Percentiles rank a stretch among this genome's conserved stretches.
These are phyloP conservation scores for Dusona sp. DNA, from an alignment of 2,888 invertebrate genomes.

Conservation along the genomic window DNA sequence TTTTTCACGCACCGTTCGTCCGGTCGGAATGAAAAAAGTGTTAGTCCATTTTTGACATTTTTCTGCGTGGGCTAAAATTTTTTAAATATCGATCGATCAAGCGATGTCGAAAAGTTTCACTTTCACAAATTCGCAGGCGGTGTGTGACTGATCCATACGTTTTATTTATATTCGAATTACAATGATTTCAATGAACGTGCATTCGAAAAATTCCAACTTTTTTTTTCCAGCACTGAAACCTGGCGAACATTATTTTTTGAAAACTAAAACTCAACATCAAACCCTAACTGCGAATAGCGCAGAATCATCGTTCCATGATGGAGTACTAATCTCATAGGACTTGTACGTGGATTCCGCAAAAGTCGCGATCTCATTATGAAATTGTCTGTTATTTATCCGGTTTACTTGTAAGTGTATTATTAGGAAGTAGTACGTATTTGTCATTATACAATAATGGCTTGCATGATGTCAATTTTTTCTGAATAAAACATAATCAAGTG, in stretches of 20 bases:
- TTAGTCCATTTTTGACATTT: no score
- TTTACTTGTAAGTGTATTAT: slow-evolving; percentile 42
- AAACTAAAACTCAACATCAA: slow-evolving; percentile 22
- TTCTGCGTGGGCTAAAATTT: no score
- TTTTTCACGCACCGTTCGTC: no score
- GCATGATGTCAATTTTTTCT: slow-evolving; percentile 15
- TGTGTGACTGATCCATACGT: no score
- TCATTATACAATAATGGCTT: slow-evolving; percentile 53
- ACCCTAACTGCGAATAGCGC: slow-evolving; percentile 28
- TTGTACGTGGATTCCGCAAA: neutral
- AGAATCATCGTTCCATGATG: slow-evolving; percentile 43
- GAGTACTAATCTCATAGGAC: slow-evolving; percentile 34
- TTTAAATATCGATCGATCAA: no score
- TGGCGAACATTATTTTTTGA: neutral
- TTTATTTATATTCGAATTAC: neutral
- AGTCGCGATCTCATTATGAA: slow-evolving; percentile 43
- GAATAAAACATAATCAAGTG: slow-evolving; percentile 35
- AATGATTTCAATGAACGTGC: neutral
- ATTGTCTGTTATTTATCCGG: slow-evolving; percentile 56
- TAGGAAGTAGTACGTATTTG: slow-evolving; percentile 30
- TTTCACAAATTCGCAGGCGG: no score
- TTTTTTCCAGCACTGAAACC: neutral
- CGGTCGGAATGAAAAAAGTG: no score
- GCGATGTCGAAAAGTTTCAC: no score
- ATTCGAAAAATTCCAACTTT: neutral